Percentiles rank a stretch among this genome's conserved stretches.
These are phyloP conservation scores for Varanus komodoensis DNA, from an alignment of 2,113 vertebrate genomes.

Conservation along the genomic window DNA sequence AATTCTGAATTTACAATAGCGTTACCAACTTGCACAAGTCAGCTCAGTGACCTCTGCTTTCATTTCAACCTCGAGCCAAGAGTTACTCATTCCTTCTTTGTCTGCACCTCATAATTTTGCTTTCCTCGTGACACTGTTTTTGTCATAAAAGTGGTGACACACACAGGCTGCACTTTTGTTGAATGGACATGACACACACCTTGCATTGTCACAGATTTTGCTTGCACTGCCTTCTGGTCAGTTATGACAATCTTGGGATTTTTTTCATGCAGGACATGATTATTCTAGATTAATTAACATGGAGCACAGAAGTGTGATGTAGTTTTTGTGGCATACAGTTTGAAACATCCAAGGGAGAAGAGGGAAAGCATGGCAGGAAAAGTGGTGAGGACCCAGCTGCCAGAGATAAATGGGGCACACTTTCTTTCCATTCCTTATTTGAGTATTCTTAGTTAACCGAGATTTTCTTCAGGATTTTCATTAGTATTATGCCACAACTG, in stretches of 20 bases:
- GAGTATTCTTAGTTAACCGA: not conserved
- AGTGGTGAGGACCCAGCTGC: not conserved
- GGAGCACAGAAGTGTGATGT: not conserved
- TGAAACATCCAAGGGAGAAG: not conserved
- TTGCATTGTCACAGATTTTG: too few species aligned
- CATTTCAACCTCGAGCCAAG: not conserved
- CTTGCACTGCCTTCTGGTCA: not conserved
- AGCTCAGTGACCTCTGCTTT: not conserved
- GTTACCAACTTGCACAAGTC: not conserved
- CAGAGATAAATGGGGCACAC: not conserved
- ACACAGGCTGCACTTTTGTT: not conserved
- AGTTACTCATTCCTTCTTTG: not conserved
- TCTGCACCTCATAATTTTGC: not conserved
- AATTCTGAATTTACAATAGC: not conserved
- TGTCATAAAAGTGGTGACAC: not conserved
- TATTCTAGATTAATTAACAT: conserved; percentile 1
- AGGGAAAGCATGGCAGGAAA: not conserved
- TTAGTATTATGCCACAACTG: not conserved
- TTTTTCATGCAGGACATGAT: not conserved
- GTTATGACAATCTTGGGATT: not conserved
- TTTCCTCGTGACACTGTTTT: not conserved
- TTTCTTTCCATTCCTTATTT: conserved; percentile 4
- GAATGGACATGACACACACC: not conserved
- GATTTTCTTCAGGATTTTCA: not conserved
- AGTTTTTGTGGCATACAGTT: not conserved